These are phyloP conservation scores for Euplagia quadripunctaria DNA, from an alignment of 2,888 invertebrate genomes.

Conservation along the genomic window DNA sequence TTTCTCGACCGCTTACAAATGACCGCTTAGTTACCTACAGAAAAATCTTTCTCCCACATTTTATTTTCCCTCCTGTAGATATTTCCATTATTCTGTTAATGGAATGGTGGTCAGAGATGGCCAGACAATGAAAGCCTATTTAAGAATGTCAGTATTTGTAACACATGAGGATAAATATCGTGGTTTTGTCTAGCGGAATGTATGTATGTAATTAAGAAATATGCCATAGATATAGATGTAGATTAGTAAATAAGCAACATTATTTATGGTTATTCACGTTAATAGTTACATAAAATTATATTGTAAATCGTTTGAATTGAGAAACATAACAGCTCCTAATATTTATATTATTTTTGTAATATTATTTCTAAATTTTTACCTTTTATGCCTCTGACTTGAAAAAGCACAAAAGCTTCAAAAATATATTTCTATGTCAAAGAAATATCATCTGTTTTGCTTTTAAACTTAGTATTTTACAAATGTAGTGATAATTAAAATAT, in stretches of 20 bases:
- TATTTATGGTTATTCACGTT: background rate
- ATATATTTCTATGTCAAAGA: background rate
- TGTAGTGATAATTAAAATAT: background rate
- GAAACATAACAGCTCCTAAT: too few relatives aligned
- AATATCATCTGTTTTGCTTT: background rate
- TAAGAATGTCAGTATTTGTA: constrained; percentile 60
- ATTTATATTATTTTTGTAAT: background rate
- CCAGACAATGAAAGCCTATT: constrained; percentile 75
- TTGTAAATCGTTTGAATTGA: background rate
- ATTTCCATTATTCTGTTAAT: constrained; percentile 82
- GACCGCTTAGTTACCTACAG: constrained; percentile 79
- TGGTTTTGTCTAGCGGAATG: constrained; percentile 22
- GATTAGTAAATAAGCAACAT: background rate
- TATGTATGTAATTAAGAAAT: constrained; percentile 32
- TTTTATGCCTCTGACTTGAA: background rate
- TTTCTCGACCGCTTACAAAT: constrained; percentile 83
- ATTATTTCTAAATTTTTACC: background rate
- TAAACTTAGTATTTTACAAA: background rate
- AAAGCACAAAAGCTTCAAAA: background rate
- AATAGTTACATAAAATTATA: background rate
- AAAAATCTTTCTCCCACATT: constrained; percentile 79
- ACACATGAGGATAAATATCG: constrained; percentile 44
- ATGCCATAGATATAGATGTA: constrained; percentile 5
- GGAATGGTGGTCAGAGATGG: constrained; percentile 75
- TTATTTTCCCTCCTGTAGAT: constrained; percentile 77